A percentile compares a stretch with the other conserved stretches of the same genome.
Evolutionary conservation across 1,140 invertebrate species (phyloP).

Genomic region (Cyclina sinensis): DNA sequence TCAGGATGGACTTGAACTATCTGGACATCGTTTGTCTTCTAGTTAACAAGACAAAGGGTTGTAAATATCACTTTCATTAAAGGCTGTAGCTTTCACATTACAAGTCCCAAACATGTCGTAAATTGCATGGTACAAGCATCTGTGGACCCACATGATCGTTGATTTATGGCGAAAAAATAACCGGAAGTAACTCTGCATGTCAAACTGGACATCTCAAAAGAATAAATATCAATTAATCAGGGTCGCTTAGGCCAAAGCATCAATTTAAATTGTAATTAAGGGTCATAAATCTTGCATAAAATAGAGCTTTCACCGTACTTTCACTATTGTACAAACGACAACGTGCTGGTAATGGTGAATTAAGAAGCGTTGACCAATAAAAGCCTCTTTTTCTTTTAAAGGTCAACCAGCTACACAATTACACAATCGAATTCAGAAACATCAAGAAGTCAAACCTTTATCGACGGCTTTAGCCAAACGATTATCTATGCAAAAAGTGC

Average conservation of each 20-base stretch:
- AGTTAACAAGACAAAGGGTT: slow-evolving; percentile 41
- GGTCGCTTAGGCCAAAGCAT: background rate
- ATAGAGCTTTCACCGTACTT: slow-evolving; percentile 20
- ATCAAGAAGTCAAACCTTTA: too few species aligned
- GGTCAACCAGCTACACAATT: background rate
- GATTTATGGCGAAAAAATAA: slow-evolving; percentile 60
- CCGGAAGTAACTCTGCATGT: slow-evolving; percentile 56
- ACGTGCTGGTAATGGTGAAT: slow-evolving; percentile 2
- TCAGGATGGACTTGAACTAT: background rate
- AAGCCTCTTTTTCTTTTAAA: background rate
- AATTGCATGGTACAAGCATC: slow-evolving; percentile 57
- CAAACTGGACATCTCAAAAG: slow-evolving; percentile 51
- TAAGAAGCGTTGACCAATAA: background rate
- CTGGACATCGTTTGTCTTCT: slow-evolving; percentile 2
- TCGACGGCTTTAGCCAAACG: too few species aligned
- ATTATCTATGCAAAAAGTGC: too few species aligned
- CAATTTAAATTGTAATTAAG: slow-evolving; percentile 53
- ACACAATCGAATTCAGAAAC: background rate
- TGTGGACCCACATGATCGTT: slow-evolving; percentile 57
- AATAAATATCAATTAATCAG: slow-evolving; percentile 59
- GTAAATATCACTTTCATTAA: slow-evolving; percentile 48
- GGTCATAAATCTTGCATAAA: slow-evolving; percentile 67
- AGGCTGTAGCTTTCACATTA: background rate
- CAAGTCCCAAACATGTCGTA: slow-evolving; percentile 29
- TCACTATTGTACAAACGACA: background rate